Base-by-base conservation (phyloP, 1,140 invertebrate genomes). In the Vollenhovia emeryi region DNA sequence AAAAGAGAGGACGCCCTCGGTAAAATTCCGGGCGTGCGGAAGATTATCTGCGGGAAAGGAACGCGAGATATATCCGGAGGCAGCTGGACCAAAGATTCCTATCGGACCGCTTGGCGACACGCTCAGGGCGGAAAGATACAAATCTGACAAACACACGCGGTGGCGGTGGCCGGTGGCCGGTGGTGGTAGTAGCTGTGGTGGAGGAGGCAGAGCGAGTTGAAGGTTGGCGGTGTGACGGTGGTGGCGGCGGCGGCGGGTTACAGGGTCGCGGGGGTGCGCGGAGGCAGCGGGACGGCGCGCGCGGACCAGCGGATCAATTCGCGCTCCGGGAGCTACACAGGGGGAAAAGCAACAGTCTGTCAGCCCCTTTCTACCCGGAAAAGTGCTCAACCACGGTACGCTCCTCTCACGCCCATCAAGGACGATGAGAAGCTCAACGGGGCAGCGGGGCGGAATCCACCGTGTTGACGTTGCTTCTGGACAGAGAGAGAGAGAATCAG, bases 281-380 rank as follows among this genome's bases (percentile, higher is more conserved):
- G 64, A 87, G 82, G 89, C 43, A 62, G 85, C 57, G 85, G 89
- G 73, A 84, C 84, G 86, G 68, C 64, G 80, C 71, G 86, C 86
- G 75, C 89, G 84, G 68, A 79, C 83, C 83, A 87, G 71, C 85
- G 91, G 91, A 92, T 92, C 91, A 92, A 92, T 92, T 92, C 91
- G 85, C 82, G 78, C 82, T 87, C 74, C 66, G 84, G 86, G 66
- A 85, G 85, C 86, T 92, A 84, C 86, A 73, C 79, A 82, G 66
- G 68, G 85, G 57, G 86, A 86, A 90, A 90, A 91, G 91, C 91
- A 92, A 92, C 90, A 91, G 91, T 91, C 79, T 91, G 85, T 87
- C 76, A 69, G 73, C 64, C 86, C 84, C 84, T 43, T 87, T 75
- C 78, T 85, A 88, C 79, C 85, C 76, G 76, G 86, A 90, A 85